phyloP scores from a whole-genome alignment of 92 coral and sea anemone species.

The Zoanthus sociatus region DNA sequence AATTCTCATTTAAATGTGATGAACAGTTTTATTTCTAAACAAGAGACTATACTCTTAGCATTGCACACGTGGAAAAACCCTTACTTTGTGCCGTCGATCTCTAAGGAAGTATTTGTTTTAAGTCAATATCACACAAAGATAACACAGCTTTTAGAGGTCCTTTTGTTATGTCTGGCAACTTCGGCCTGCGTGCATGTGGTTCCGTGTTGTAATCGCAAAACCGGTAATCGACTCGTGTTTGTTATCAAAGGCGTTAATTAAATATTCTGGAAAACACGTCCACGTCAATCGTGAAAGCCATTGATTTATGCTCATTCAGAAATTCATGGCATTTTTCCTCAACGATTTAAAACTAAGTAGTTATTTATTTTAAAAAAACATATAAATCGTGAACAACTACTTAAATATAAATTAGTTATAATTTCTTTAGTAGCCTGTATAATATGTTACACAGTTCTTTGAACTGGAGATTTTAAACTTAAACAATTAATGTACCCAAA shows the following conservation, averaged over 20 bases:
- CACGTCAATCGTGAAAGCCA: conserved; percentile 7
- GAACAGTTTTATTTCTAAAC: neutral
- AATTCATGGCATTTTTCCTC: no score
- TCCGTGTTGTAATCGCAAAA: neutral
- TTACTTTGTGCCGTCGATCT: neutral
- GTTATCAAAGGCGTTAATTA: no score
- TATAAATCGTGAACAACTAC: no score
- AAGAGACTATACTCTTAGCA: neutral
- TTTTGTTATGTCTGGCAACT: neutral
- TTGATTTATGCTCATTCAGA: no score
- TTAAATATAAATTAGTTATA: no score
- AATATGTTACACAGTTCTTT: no score
- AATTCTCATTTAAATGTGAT: neutral
- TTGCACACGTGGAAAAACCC: conserved; percentile 28
- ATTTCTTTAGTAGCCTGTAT: no score
- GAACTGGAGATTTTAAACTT: no score
- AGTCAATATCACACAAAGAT: neutral
- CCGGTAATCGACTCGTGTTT: neutral
- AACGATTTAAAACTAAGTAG: no score
- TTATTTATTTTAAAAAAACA: no score
- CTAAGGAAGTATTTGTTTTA: neutral
- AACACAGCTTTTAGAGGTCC: neutral
- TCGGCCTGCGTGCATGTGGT: neutral
- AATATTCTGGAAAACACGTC: neutral
- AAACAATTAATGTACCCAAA: no score